Evolutionary conservation across 2,113 vertebrate species (phyloP).

Genomic region (Piaya cayana): DNA sequence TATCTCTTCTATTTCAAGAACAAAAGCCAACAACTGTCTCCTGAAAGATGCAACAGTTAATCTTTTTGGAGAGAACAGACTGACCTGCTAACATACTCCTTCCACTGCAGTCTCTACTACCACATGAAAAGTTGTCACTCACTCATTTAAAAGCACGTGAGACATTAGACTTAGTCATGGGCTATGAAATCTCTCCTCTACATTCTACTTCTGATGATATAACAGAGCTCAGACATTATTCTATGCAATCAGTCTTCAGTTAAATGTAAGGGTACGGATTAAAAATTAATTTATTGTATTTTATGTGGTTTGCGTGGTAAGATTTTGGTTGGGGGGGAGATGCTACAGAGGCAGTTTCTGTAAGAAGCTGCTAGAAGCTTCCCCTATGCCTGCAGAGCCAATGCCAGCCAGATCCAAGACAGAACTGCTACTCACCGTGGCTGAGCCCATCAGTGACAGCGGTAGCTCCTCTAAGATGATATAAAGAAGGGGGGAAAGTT

Average conservation of each 20-base stretch:
- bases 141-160: neutral
- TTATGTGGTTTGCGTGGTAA: no score
- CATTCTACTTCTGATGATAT: neutral
- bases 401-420: no score
- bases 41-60: neutral
- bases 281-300: neutral
- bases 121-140: neutral
- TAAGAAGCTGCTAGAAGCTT: no score
- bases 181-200: neutral
- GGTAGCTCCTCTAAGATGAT: no score
- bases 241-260: neutral
- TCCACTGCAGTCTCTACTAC: neutral
- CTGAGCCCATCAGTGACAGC: no score
- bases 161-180: neutral
- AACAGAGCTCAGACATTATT: neutral
- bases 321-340: no score
- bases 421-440: no score
- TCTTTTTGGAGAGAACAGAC: neutral
- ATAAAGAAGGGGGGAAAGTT: no score
- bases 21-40: neutral
- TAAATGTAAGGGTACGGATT: neutral
- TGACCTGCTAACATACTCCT: neutral
- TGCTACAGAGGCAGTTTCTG: no score
- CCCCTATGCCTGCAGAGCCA: no score
- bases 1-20: neutral